Evolutionary conservation across 2,888 invertebrate genomes (phyloP), one percentile per base, ranked within the genome.

Genomic region (Rhimphoctona megacephalus): DNA sequence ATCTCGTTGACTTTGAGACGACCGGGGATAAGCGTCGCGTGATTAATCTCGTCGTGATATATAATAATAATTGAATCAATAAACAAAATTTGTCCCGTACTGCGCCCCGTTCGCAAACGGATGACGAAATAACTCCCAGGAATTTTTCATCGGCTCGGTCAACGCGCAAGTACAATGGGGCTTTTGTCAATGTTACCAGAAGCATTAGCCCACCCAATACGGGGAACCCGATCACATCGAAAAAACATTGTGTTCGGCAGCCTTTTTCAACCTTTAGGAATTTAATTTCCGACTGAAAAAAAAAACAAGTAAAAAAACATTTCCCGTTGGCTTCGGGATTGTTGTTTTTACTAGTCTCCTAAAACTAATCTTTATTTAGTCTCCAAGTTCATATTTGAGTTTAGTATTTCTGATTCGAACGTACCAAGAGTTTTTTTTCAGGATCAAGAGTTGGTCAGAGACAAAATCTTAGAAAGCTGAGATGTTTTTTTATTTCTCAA

Each of bases 1-100:
- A 61, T 61, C 61, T 61, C 61, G 61, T 30, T 61, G 61, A 61
- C 61, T 61, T 61, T 61, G 61, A 61, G 61, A 61, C 61, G 61
- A 61, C 61, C 61, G 17, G 30, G 61, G 61, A 61, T 57, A 57
- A 57, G 9, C 25, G 14, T 11, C 54, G 22, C 54, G 54, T 57
- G 14, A 57, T 57, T 57, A 25, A 57, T 57, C 25, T 57, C 14
- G 5, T 4, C 4, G 57, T 25, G 57, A 57, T 57, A 57, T n/a
- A n/a, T n/a, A n/a, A n/a, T 57, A 57, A 57, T 25, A 25, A 57
- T 57, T 57, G 22, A 11, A 57, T 57, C 11, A 14, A 25, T 57
- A 57, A 57, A 57, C 57, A 57, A 25, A 57, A 54, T 54, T 61
- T 30, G 17, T 5, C 6, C 4, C 49, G 9, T 49, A 5, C 49